Evolutionary conservation across 2,797 vertebrate genomes (phyloP).

Genomic region (Halcyon smyrnensis): DNA sequence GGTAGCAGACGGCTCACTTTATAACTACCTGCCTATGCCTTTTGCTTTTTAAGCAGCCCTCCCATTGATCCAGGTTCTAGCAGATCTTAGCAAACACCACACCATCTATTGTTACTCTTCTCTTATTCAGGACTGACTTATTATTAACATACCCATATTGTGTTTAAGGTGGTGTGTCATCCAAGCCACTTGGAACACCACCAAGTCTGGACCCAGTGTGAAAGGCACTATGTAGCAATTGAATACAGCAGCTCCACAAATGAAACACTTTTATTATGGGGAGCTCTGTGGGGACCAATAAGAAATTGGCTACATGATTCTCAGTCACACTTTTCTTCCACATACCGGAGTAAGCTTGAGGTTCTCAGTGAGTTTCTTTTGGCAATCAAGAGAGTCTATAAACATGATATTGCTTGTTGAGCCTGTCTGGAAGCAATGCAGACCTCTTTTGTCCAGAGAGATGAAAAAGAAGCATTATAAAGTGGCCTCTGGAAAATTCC

Average conservation of each 20-base stretch:
- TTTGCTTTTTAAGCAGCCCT: conserved; percentile 34
- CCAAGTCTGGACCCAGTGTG: too few relatives aligned
- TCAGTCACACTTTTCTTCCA: not conserved
- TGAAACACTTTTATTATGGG: not conserved
- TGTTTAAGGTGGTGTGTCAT: not conserved
- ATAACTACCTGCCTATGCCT: not conserved
- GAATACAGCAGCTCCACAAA: not conserved
- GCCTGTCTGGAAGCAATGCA: not conserved
- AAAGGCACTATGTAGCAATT: not conserved
- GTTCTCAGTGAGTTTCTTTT: not conserved
- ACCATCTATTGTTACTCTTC: not conserved
- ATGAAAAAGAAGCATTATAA: not conserved
- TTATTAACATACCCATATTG: not conserved
- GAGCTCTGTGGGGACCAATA: not conserved
- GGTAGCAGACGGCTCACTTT: not conserved
- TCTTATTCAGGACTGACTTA: not conserved
- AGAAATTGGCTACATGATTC: not conserved
- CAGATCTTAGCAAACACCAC: not conserved
- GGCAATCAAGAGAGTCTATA: not conserved
- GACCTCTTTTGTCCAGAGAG: not conserved
- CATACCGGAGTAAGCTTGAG: not conserved
- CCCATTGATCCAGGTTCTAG: not conserved
- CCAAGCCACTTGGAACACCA: not conserved
- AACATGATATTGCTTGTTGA: not conserved
- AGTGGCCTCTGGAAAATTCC: not conserved